These are phyloP conservation scores for Philopedon plagiatum DNA, from an alignment of 2,888 invertebrate genomes.

Conservation along the genomic window DNA sequence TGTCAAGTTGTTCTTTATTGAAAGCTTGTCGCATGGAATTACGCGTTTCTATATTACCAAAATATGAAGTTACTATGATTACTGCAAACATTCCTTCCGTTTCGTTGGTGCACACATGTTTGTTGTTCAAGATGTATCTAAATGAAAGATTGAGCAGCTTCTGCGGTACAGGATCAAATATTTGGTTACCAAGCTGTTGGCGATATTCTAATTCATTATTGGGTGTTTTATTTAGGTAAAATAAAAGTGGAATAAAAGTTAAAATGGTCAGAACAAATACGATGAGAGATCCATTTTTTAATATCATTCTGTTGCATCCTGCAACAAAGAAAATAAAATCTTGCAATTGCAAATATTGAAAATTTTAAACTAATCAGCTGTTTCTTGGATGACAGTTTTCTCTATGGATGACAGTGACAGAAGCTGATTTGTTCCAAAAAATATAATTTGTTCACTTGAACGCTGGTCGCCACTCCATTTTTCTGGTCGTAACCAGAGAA, in stretches of 20 bases:
- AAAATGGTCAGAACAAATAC: neutral
- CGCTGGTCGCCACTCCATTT: no score
- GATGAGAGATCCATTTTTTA: neutral
- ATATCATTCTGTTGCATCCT: neutral
- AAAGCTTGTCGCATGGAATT: slow-evolving; percentile 81
- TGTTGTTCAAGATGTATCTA: slow-evolving; percentile 59
- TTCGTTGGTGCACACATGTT: slow-evolving; percentile 54
- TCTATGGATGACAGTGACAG: no score
- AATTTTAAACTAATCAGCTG: no score
- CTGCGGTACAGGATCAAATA: neutral
- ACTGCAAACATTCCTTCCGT: slow-evolving; percentile 61
- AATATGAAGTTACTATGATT: slow-evolving; percentile 83
- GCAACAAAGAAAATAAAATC: neutral
- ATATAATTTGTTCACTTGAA: no score
- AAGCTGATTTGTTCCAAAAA: no score
- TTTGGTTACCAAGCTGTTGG: neutral
- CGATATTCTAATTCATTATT: neutral
- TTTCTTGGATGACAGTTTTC: no score
- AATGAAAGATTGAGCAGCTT: slow-evolving; percentile 61
- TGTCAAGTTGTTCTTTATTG: slow-evolving; percentile 71
- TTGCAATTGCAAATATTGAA: no score
- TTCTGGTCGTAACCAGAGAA: no score
- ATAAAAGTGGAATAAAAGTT: neutral
- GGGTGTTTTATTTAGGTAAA: neutral
- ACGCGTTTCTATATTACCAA: slow-evolving; percentile 79